Evolutionary conservation across 2,113 vertebrate species (phyloP).

Genomic region (Syrrhaptes paradoxus): DNA sequence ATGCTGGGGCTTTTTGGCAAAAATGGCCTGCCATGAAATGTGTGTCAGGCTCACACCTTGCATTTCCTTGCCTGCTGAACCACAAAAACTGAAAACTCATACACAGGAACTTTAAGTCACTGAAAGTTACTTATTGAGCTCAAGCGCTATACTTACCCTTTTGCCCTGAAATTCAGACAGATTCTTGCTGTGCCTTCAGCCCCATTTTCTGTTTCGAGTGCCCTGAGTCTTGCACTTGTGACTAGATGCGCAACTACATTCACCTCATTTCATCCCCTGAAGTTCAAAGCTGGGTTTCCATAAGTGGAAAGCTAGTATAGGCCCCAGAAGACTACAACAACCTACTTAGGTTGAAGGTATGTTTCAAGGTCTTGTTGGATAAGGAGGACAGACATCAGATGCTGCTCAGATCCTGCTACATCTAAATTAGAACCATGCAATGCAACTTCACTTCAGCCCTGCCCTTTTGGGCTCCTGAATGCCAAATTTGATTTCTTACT

Average conservation of each 20-base stretch:
- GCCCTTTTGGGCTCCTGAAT: background rate
- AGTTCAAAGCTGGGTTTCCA: constrained; percentile 5
- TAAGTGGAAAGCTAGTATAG: constrained; percentile 33
- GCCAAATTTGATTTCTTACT: background rate
- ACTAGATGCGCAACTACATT: background rate
- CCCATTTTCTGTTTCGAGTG: background rate
- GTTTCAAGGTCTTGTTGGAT: constrained; percentile 16
- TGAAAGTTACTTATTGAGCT: background rate
- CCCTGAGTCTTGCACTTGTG: background rate
- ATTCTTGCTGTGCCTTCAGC: background rate
- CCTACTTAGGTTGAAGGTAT: constrained; percentile 27
- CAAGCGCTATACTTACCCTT: rapidly evolving
- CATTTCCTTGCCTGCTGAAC: background rate
- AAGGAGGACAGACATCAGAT: background rate
- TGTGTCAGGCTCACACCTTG: background rate
- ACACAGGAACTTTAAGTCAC: background rate
- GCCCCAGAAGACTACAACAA: constrained; percentile 39
- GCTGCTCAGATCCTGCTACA: background rate
- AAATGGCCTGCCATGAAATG: background rate
- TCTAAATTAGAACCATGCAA: background rate
- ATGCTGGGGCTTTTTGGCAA: background rate
- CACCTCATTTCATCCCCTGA: constrained; percentile 12
- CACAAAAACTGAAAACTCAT: background rate
- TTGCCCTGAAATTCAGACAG: background rate
- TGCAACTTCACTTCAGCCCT: background rate